Conservation (phyloP, 2,113 vertebrate species). For the Campylomormyrus numenius region DNA sequence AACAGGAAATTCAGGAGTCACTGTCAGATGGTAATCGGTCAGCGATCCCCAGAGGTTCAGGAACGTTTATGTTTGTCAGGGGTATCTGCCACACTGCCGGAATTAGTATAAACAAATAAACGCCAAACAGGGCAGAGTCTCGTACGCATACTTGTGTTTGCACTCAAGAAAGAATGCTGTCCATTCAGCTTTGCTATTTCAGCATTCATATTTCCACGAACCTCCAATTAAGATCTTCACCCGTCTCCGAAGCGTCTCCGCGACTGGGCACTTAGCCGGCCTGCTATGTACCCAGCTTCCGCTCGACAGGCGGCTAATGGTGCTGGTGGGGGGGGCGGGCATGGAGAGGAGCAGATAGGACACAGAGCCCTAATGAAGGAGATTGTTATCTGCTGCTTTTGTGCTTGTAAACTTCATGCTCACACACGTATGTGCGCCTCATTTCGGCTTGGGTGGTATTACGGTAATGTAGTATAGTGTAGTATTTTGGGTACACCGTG, state of each 20-base stretch:
- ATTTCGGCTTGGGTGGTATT: not conserved
- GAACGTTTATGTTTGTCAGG: not conserved
- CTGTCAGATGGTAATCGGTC: not conserved
- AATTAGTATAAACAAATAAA: not conserved
- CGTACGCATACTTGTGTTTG: not conserved
- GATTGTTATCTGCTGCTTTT: not conserved
- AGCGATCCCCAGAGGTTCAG: not conserved
- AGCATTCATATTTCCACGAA: not conserved
- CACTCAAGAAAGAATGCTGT: not conserved
- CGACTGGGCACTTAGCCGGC: not conserved
- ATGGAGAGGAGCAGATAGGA: not conserved
- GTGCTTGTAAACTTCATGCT: not conserved
- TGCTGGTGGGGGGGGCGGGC: not conserved
- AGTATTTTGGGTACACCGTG: not conserved
- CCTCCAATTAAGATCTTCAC: slow-evolving; percentile 15
- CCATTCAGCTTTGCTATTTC: not conserved
- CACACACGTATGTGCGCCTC: not conserved
- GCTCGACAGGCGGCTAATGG: not conserved
- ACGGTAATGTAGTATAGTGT: not conserved
- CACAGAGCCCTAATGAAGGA: not conserved
- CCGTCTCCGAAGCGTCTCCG: not conserved
- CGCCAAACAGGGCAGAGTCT: not conserved
- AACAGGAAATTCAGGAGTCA: not conserved
- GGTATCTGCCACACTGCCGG: not conserved
- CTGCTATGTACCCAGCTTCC: slow-evolving; percentile 1